phyloP scores from a whole-genome alignment of 2,113 vertebrate species.

The Myiozetetes cayanensis region DNA sequence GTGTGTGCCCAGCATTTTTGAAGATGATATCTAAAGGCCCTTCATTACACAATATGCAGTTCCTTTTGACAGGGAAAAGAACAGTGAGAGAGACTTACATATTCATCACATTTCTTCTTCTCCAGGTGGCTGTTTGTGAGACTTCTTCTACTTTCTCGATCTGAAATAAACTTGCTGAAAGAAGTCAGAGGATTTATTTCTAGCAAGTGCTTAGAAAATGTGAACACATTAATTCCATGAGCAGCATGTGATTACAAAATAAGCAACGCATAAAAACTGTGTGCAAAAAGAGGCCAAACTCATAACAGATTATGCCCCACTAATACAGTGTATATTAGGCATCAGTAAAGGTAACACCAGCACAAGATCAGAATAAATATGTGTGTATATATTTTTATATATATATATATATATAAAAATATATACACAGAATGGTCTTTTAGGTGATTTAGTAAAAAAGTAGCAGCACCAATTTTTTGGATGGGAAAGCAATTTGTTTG shows the following conservation, averaged over 20 bases:
- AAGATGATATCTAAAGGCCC: neutral
- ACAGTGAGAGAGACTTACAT: slow-evolving; percentile 67
- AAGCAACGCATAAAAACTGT: neutral
- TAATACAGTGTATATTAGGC: neutral
- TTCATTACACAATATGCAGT: neutral
- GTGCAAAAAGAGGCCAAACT: neutral
- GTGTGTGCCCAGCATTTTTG: neutral
- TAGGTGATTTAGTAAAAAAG: neutral
- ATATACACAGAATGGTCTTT: neutral
- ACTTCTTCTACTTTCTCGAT: slow-evolving; percentile 79
- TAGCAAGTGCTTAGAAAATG: neutral
- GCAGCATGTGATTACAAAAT: neutral
- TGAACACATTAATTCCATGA: neutral
- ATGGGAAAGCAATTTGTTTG: neutral
- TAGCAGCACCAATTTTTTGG: neutral
- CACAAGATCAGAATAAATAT: neutral
- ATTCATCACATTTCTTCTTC: slow-evolving; percentile 80
- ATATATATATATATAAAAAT: neutral
- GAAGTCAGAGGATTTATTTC: slow-evolving; percentile 44
- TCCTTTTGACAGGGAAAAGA: neutral
- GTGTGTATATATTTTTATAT: neutral
- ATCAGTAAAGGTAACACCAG: neutral
- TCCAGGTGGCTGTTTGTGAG: slow-evolving; percentile 80
- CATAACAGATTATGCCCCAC: neutral
- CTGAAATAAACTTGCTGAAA: slow-evolving; percentile 81